phyloP scores from a whole-genome alignment of 2,888 invertebrate species.

The Ernsta delagoae region DNA sequence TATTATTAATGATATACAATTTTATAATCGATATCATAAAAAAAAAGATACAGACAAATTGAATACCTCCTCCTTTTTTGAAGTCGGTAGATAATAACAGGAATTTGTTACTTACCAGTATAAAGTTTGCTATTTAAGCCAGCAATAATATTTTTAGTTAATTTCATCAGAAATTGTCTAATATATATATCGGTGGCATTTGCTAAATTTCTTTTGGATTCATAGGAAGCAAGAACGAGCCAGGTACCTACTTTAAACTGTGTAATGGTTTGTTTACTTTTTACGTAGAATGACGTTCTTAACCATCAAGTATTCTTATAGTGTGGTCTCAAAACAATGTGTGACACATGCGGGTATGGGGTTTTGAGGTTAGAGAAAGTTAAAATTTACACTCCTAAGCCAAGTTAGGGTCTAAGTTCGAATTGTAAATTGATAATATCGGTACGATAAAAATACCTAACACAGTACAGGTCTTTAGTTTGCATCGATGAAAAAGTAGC shows the following conservation, averaged over 20 bases:
- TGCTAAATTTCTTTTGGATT: not conserved
- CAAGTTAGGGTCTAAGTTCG: constrained; percentile 25
- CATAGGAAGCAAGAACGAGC: not conserved
- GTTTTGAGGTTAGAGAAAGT: constrained; percentile 84
- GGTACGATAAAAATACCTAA: not conserved
- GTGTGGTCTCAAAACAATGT: constrained; percentile 72
- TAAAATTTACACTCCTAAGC: constrained; percentile 64
- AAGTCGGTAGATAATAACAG: too few species aligned
- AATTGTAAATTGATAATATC: constrained; percentile 15
- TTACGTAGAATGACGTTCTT: constrained; percentile 25
- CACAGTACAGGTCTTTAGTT: not conserved
- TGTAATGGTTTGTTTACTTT: constrained; percentile 37
- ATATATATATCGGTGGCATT: too few species aligned
- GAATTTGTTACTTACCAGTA: too few species aligned
- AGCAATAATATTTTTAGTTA: too few species aligned
- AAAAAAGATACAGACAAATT: too few species aligned
- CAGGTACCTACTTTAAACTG: not conserved
- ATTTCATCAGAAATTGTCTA: too few species aligned
- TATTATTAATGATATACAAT: too few species aligned
- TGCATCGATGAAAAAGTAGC: constrained; percentile 6
- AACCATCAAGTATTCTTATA: constrained; percentile 50
- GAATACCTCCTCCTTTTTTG: too few species aligned
- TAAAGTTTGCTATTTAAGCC: too few species aligned
- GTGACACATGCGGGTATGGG: constrained; percentile 68
- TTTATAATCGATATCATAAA: too few species aligned